phyloP scores from a whole-genome alignment of 2,797 vertebrate genomes.

The Acropternis orthonyx region DNA sequence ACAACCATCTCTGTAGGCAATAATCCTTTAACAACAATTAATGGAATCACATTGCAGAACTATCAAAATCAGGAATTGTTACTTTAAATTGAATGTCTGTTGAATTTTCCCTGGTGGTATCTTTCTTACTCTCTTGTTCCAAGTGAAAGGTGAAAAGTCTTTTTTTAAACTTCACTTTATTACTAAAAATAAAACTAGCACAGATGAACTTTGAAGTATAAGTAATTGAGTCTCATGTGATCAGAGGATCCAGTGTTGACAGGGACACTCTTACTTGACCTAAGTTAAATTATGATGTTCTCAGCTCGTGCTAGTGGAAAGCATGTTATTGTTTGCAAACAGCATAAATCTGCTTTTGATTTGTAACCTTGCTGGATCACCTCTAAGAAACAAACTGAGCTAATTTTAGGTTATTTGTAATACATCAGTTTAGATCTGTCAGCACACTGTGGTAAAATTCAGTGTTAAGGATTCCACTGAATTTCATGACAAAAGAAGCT shows the following conservation, averaged over 20 bases:
- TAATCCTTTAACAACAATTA: neutral
- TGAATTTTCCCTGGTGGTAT: neutral
- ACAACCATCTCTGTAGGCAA: neutral
- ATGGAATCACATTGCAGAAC: neutral
- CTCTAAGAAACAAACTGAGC: neutral
- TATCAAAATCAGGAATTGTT: neutral
- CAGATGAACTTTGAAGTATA: neutral
- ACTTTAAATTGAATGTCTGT: neutral
- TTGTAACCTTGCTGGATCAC: neutral
- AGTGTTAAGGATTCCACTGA: neutral
- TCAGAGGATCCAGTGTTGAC: neutral
- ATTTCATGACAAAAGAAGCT: neutral
- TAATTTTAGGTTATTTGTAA: neutral
- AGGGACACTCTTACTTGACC: neutral
- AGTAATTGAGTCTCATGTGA: neutral
- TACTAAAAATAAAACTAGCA: conserved; percentile 39
- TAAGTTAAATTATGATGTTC: neutral
- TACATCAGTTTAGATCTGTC: neutral
- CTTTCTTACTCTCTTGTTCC: neutral
- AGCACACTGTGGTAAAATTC: neutral
- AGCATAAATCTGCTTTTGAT: neutral
- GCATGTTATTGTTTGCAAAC: neutral
- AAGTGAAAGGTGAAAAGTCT: conserved; percentile 2
- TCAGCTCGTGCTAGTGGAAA: neutral
- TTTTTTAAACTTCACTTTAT: conserved; percentile 1